Evolutionary conservation across 2,797 vertebrate genomes (phyloP).

Genomic region (Malacoraja senta): DNA sequence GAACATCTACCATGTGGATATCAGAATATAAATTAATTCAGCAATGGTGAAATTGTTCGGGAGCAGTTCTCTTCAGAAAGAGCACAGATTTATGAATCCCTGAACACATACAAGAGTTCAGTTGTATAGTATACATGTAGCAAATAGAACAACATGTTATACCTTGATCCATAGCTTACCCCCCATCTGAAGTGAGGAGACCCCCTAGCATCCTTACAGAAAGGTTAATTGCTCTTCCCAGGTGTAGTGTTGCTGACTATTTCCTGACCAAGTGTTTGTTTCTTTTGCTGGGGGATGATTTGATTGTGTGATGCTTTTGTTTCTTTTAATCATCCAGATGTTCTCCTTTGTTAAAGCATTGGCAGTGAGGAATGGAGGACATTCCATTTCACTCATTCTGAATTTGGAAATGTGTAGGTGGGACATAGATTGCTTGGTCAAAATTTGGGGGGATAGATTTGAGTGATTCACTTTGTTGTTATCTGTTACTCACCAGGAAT

Average conservation of each 20-base stretch:
- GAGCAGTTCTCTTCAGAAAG: background rate
- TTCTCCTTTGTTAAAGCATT: background rate
- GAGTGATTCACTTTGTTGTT: too few relatives aligned
- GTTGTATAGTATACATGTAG: background rate
- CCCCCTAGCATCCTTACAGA: background rate
- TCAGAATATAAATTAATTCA: conserved; percentile 1
- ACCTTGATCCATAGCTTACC: background rate
- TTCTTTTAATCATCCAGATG: background rate
- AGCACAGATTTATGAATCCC: background rate
- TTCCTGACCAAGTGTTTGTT: background rate
- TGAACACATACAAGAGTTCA: background rate
- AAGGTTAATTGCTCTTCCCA: background rate
- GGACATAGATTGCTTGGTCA: too few relatives aligned
- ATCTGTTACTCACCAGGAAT: too few relatives aligned
- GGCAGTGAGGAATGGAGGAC: background rate
- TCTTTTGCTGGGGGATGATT: background rate
- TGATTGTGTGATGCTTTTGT: background rate
- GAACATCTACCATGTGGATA: background rate
- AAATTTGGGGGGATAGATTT: too few relatives aligned
- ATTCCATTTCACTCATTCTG: too few relatives aligned
- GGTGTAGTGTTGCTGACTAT: background rate
- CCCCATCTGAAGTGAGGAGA: background rate
- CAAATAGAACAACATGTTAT: background rate
- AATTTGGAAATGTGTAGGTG: too few relatives aligned
- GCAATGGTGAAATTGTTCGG: background rate